A percentile compares a stretch with the other conserved stretches of the same genome.
phyloP scores from a whole-genome alignment of 1,140 invertebrate genomes.

The Ctenoplectra terminalis region DNA sequence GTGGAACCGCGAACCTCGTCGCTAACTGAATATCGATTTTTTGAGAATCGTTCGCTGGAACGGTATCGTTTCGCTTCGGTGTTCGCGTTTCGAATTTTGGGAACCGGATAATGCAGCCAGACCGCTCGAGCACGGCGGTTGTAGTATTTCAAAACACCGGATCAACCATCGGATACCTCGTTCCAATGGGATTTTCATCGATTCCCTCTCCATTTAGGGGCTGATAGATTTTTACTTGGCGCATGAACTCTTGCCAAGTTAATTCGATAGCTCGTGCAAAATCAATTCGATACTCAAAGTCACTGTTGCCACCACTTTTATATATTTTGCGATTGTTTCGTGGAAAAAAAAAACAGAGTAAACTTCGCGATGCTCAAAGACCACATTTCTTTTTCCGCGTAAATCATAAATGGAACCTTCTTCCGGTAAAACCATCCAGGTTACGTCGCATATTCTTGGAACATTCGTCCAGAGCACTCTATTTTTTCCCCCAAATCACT shows the following conservation, averaged over 20 bases:
- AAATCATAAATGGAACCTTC: neutral
- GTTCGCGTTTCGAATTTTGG: conserved; percentile 7
- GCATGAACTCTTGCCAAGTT: neutral
- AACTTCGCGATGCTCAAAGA: too few species aligned
- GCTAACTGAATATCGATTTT: conserved; percentile 44
- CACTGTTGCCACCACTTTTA: too few species aligned
- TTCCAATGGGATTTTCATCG: neutral
- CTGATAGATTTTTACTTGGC: neutral
- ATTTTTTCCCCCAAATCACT: neutral
- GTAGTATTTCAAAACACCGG: conserved; percentile 10
- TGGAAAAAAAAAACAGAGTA: too few species aligned
- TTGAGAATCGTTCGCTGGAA: neutral
- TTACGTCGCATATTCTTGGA: too few species aligned
- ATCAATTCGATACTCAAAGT: too few species aligned
- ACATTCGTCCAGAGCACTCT: neutral
- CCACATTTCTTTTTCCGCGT: neutral
- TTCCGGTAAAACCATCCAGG: too few species aligned
- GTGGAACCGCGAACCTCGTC: neutral
- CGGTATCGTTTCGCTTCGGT: neutral
- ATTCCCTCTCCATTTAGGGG: neutral
- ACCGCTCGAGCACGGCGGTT: neutral
- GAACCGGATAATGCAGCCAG: neutral
- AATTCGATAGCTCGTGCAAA: too few species aligned
- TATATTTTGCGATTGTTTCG: too few species aligned
- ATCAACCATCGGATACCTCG: neutral